Evolutionary conservation across 2,888 invertebrate species (phyloP).

Genomic region (Stictocephala bisonia): DNA sequence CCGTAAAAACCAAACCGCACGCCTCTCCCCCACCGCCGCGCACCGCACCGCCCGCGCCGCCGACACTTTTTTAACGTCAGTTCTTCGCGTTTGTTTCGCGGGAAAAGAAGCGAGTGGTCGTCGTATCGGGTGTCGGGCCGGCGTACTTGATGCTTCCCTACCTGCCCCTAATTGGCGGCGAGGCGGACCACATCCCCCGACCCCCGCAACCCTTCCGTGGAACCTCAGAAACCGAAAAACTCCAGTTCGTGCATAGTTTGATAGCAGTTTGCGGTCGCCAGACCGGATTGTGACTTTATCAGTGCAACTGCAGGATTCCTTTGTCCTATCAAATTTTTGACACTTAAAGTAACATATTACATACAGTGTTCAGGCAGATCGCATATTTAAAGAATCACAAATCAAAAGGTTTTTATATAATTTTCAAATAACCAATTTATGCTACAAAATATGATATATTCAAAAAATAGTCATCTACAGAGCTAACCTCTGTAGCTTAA

Average conservation of each 20-base stretch:
- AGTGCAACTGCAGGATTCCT: no score
- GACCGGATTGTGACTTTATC: neutral
- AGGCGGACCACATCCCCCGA: slow-evolving; percentile 47
- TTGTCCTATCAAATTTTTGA: no score
- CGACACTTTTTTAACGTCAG: slow-evolving; percentile 52
- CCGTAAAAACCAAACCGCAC: slow-evolving; percentile 54
- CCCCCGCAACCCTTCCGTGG: slow-evolving; percentile 23
- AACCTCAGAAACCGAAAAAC: slow-evolving; percentile 42
- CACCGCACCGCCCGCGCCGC: slow-evolving; percentile 48
- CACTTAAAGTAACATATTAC: no score
- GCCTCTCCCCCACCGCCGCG: slow-evolving; percentile 40
- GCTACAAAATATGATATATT: no score
- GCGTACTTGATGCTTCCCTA: slow-evolving; percentile 33
- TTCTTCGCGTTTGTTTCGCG: slow-evolving; percentile 54
- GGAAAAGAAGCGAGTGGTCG: slow-evolving; percentile 48
- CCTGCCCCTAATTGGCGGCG: slow-evolving; percentile 57
- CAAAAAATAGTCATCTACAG: no score
- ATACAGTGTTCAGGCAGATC: no score
- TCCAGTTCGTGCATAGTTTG: slow-evolving; percentile 39
- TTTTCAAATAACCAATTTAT: no score
- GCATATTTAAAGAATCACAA: no score
- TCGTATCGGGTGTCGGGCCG: slow-evolving; percentile 42
- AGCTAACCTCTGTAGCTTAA: no score
- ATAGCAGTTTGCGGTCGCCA: slow-evolving; percentile 28
- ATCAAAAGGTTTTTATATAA: no score